Evolutionary conservation across 2,888 invertebrate genomes (phyloP), one percentile per base, ranked within the genome.

Genomic region (Prosapia bicincta): DNA sequence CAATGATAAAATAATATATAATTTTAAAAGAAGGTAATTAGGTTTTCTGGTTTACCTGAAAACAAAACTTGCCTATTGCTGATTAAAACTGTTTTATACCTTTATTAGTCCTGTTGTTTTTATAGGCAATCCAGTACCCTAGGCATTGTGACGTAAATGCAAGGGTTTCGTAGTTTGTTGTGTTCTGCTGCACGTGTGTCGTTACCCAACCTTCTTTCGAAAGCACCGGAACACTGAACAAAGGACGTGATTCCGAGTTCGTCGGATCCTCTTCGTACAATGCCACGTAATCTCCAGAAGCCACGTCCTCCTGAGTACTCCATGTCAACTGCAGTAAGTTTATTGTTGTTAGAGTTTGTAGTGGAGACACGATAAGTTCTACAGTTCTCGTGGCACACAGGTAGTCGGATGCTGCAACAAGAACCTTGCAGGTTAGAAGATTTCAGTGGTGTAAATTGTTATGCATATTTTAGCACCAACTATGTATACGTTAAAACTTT

Each of bases 41-140:
- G n/a, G n/a, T n/a, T n/a, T n/a, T n/a, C n/a, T n/a, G n/a, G n/a
- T n/a, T n/a, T n/a, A n/a, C n/a, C n/a, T n/a, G n/a, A n/a, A n/a
- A n/a, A n/a, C n/a, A n/a, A n/a, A n/a, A n/a, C n/a, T n/a, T n/a
- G n/a, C n/a, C n/a, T n/a, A n/a, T n/a, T n/a, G n/a, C n/a, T n/a
- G 9, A 28, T 28, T 9, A 28, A 9, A 28, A 28, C 28, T 6
- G 9, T 9, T 28, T 28, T 9, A 38, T 54, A 54, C 54, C 54
- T 54, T n/a, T 1, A 3, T 69, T 26, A 10, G 67, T 67, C 2
- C 2, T 26, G 15, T 38, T 38, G 13, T 54, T 30, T 23, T 32
- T 66, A 24, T 74, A 30, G 3, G 71, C 71, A 20, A 69, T 74
- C 77, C 77, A 77, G 38, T 71, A 77, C 0, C 74, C 77, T 26